Conservation (phyloP, 2,888 invertebrate genomes). For the Scelioninae gen. 2 region DNA sequence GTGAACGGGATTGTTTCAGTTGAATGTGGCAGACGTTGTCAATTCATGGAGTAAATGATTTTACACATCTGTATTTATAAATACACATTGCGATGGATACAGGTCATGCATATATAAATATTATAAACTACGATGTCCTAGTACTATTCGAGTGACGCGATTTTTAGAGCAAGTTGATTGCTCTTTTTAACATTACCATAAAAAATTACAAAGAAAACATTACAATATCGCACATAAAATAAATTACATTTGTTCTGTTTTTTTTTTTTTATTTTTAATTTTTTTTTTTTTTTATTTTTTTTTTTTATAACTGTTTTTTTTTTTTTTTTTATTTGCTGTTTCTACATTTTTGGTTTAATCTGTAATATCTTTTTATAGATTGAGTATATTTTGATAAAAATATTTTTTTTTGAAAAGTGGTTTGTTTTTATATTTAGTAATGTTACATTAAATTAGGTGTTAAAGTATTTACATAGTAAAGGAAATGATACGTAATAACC, state of each 20-base stretch:
- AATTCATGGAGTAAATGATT: slow-evolving; percentile 56
- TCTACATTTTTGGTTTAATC: slow-evolving; percentile 23
- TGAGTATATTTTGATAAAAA: not conserved
- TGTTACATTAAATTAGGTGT: no score
- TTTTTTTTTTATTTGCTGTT: slow-evolving; percentile 64
- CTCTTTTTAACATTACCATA: slow-evolving; percentile 62
- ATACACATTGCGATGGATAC: slow-evolving; percentile 73
- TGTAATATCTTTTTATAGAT: slow-evolving; percentile 12
- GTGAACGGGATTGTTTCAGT: slow-evolving; percentile 13
- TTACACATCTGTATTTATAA: slow-evolving; percentile 74
- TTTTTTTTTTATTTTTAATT: slow-evolving; percentile 73
- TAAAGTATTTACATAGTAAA: no score
- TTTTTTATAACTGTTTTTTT: slow-evolving; percentile 73
- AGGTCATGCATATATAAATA: slow-evolving; percentile 71
- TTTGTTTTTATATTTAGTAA: no score
- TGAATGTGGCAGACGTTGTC: slow-evolving; percentile 18
- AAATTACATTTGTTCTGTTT: slow-evolving; percentile 69
- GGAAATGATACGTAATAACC: not conserved
- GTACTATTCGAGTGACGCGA: slow-evolving; percentile 69
- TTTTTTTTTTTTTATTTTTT: slow-evolving; percentile 63
- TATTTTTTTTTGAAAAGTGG: no score
- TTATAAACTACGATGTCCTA: slow-evolving; percentile 71
- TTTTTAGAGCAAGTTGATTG: slow-evolving; percentile 57
- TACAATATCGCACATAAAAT: slow-evolving; percentile 71
- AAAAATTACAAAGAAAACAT: slow-evolving; percentile 63